phyloP scores from a whole-genome alignment of 2,888 invertebrate genomes.

The Caenorhabditis sp. region DNA sequence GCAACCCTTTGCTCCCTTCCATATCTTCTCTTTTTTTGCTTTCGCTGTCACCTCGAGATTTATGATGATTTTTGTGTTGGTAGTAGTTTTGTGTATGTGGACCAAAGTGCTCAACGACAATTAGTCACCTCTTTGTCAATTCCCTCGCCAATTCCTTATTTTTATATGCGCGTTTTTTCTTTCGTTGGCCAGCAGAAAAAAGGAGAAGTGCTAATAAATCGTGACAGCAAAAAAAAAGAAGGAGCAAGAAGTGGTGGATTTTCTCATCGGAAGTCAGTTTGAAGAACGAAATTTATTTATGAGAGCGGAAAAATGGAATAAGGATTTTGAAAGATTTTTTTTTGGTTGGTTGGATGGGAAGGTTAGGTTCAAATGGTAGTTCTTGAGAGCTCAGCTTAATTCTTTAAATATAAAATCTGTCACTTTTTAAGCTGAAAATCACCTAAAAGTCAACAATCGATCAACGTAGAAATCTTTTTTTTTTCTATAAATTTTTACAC shows the following conservation, averaged over 20 bases:
- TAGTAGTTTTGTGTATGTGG: neutral
- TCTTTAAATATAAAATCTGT: too few relatives aligned
- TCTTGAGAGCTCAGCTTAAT: too few relatives aligned
- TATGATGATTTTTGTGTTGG: neutral
- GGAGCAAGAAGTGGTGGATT: slow-evolving; percentile 12
- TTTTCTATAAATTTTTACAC: too few relatives aligned
- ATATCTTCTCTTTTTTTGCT: neutral
- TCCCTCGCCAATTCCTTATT: slow-evolving; percentile 25
- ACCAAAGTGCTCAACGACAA: neutral
- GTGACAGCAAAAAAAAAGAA: slow-evolving; percentile 6
- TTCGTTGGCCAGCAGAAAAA: neutral
- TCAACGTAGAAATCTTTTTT: too few relatives aligned
- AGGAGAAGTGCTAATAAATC: slow-evolving; percentile 1
- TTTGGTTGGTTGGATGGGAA: too few relatives aligned
- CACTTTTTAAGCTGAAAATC: too few relatives aligned
- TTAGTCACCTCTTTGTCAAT: slow-evolving; percentile 3
- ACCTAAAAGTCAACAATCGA: too few relatives aligned
- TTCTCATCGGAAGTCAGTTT: neutral
- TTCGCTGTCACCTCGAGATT: slow-evolving; percentile 1
- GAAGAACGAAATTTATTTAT: neutral
- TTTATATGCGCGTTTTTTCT: slow-evolving; percentile 13
- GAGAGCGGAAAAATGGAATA: slow-evolving; percentile 9
- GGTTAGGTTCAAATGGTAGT: too few relatives aligned
- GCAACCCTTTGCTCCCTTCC: neutral
- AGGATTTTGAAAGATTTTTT: slow-evolving; percentile 21